Base-by-base conservation (phyloP, 2,113 vertebrate species). In the Microcebus lehilahytsara region DNA sequence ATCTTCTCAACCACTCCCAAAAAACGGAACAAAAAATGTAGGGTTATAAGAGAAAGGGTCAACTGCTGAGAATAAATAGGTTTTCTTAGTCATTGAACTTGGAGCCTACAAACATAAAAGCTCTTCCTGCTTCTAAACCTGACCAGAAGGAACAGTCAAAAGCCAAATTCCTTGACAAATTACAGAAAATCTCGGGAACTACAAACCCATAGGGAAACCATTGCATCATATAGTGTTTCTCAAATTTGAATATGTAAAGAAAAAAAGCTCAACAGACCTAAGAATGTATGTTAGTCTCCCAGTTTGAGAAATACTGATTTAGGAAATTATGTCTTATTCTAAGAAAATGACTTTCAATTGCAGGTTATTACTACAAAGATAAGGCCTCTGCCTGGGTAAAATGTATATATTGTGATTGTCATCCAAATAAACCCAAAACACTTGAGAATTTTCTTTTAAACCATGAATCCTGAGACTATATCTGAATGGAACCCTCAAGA, bases 31-130 rank as follows among this genome's bases (percentile, higher is more conserved):
- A 75, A 79, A 86, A 86, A 42, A 56, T 27, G 12, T 17, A 79
- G 1, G 6, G 9, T 64, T 81, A 23, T 78, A 71, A 17, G 56
- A 91, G 20, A 17, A 89, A 78, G 71, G 19, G 14, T 12, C 32
- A 67, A 81, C 2, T 53, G 62, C 40, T 77, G 12, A 69, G 56
- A 95, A 42, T 3, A 93, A 96, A 77, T 3, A 69, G 71, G 25
- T 77, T 93, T 74, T 94, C 62, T 84, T 92, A 77, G 6, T 71
- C 16, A 85, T 0, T 92, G 27, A 95, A 80, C 42, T 88, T 88
- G 81, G 27, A 89, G 40, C 83, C 74, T 32, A 96, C 69, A 96
- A 69, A 64, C 53, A 89, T 23, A 92, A 96, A 95, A 93, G 19
- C 34, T 96, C 16, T 64, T 89, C 32, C 42, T 95, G 72, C 27